Evolutionary conservation across 2,888 invertebrate species (phyloP).

Genomic region (Acanthosepion pharaonis): DNA sequence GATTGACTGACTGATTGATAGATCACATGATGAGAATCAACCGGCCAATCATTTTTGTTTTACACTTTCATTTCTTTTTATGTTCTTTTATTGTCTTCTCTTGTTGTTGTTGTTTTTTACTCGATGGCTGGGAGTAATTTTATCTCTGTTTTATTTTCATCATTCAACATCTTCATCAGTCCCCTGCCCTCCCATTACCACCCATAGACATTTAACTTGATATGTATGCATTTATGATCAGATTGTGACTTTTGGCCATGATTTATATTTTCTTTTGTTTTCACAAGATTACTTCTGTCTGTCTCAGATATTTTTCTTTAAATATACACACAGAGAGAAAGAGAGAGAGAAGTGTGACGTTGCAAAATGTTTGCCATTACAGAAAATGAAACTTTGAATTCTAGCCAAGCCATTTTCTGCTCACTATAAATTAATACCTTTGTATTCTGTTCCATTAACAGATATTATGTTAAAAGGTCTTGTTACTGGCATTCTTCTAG

Average conservation of each 20-base stretch:
- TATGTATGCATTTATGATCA: slow-evolving; percentile 18
- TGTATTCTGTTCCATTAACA: no score
- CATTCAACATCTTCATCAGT: neutral
- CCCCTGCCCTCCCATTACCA: neutral
- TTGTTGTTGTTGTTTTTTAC: neutral
- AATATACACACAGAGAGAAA: no score
- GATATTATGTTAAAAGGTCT: no score
- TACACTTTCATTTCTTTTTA: neutral
- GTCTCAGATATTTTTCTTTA: no score
- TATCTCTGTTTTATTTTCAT: neutral
- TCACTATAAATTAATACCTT: no score
- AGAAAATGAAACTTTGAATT: no score
- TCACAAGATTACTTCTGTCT: no score
- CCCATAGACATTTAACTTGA: neutral
- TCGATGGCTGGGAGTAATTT: neutral
- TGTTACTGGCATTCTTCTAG: no score
- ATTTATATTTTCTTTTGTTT: no score
- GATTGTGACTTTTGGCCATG: neutral
- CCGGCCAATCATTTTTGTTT: neutral
- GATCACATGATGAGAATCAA: neutral
- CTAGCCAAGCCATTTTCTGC: no score
- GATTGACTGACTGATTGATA: slow-evolving; percentile 20
- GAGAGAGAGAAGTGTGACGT: no score
- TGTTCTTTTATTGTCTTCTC: neutral
- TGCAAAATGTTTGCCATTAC: no score